Evolutionary conservation across 2,888 invertebrate species (phyloP), one percentile per base, ranked within the genome.

Genomic region (Sphaerophoria taeniata): DNA sequence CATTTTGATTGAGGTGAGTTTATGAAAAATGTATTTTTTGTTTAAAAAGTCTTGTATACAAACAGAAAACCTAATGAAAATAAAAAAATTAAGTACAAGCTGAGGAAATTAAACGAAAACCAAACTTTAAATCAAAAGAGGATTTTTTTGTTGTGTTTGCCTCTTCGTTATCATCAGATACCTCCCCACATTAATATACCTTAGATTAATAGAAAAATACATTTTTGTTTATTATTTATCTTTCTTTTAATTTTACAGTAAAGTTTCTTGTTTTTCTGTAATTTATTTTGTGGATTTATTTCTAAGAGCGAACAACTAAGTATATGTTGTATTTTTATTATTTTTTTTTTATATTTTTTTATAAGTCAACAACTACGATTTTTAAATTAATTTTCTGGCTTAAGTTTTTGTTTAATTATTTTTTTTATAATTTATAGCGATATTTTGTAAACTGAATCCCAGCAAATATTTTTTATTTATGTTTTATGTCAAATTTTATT

Each of bases 171-270:
- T 58, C 58, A 36, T 73, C 56, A 79, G 65, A 79, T 75, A 65
- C 79, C 74, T 84, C 79, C 74, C 79, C 70, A 67, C 72, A 80
- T 51, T 67, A 67, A 51, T 73, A 80, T 77, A 69, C 69, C 76
- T 85, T 85, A 80, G 72, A 80, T 76, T 81, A 81, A 80, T 85
- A 85, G 85, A 85, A 85, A 85, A 85, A 85, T 85, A 84, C 84
- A 81, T 76, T 81, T 85, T 24, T 24, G 24, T 24, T 24, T 24
- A 24, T 24, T 80, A 73, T 85, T 85, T 70, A 76, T 80, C 75
- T 85, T 81, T 81, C 72, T 71, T 84, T 74, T 83, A 83, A 75
- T 79, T 71, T 75, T 75, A 85, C 76, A 85, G 69, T 76, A 73
- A 80, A 80, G 61, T 73, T 74, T 6, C 72, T 36, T n/a, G n/a